These are phyloP conservation scores for Callopanchax toddi DNA, from an alignment of 2,113 vertebrate species.

Conservation along the genomic window DNA sequence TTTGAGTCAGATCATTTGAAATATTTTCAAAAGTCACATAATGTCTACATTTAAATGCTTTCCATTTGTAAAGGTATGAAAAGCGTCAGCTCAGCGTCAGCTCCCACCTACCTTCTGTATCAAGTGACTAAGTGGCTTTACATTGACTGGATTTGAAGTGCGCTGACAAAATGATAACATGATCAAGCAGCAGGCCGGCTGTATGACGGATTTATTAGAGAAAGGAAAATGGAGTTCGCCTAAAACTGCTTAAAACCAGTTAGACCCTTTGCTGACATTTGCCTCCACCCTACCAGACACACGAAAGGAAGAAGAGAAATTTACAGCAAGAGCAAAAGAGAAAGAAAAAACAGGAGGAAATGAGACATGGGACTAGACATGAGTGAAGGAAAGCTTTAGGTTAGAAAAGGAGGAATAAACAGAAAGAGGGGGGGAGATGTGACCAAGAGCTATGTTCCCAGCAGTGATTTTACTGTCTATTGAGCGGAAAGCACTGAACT, in stretches of 20 bases:
- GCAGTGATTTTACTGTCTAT: slow-evolving; percentile 75
- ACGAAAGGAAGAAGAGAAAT: slow-evolving; percentile 8
- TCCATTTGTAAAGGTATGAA: slow-evolving; percentile 6
- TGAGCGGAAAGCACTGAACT: slow-evolving; percentile 76
- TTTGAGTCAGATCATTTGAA: background rate
- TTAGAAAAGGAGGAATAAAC: slow-evolving; percentile 14
- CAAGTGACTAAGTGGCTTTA: slow-evolving; percentile 44
- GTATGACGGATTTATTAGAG: slow-evolving; percentile 41
- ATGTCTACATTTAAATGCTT: slow-evolving; percentile 7
- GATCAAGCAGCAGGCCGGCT: slow-evolving; percentile 15
- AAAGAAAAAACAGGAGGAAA: slow-evolving; percentile 4
- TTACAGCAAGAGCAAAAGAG: slow-evolving; percentile 13
- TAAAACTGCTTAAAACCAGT: slow-evolving; percentile 28
- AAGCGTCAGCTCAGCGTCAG: background rate
- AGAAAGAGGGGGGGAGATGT: slow-evolving; percentile 33
- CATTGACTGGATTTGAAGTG: slow-evolving; percentile 7
- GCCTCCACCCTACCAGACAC: slow-evolving; percentile 44
- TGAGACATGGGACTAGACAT: slow-evolving; percentile 10
- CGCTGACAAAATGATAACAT: slow-evolving; percentile 33
- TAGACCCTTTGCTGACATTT: slow-evolving; percentile 27
- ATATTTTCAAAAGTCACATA: background rate
- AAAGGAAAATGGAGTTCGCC: slow-evolving; percentile 21
- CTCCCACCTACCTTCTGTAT: slow-evolving; percentile 6
- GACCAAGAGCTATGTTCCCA: slow-evolving; percentile 67
- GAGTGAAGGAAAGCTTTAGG: slow-evolving; percentile 11